Conservation (phyloP, 2,888 invertebrate genomes). For the Hyposoter dolosus region DNA sequence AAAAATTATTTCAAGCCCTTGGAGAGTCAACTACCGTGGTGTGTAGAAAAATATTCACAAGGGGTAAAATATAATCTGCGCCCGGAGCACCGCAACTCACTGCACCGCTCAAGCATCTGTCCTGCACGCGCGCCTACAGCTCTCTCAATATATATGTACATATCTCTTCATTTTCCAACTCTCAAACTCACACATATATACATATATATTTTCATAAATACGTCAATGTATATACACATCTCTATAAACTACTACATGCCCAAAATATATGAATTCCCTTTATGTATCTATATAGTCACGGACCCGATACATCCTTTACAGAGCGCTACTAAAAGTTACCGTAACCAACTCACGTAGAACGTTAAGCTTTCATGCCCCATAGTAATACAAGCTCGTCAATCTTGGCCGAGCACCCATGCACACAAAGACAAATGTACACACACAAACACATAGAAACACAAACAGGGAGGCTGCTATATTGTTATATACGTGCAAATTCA, state of each 20-base stretch:
- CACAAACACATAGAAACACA: not conserved
- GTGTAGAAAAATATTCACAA: constrained; percentile 45
- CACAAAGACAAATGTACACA: constrained; percentile 11
- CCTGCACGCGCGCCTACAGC: constrained; percentile 83
- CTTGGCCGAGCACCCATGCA: constrained; percentile 35
- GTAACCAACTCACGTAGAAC: constrained; percentile 64
- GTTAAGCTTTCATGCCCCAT: constrained; percentile 63
- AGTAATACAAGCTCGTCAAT: constrained; percentile 62
- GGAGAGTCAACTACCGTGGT: constrained; percentile 10
- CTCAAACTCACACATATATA: constrained; percentile 57
- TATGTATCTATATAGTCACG: constrained; percentile 41
- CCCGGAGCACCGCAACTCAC: constrained; percentile 83
- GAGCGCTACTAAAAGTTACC: constrained; percentile 45
- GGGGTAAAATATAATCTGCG: constrained; percentile 74
- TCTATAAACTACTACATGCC: constrained; percentile 25
- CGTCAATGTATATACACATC: constrained; percentile 52
- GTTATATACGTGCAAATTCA: not conserved
- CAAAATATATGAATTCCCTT: constrained; percentile 29
- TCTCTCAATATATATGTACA: constrained; percentile 71
- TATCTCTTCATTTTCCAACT: constrained; percentile 59
- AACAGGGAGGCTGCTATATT: not conserved
- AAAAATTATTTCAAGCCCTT: constrained; percentile 18
- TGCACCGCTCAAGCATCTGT: constrained; percentile 83
- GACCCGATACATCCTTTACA: constrained; percentile 46
- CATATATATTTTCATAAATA: constrained; percentile 20